Base-by-base conservation (phyloP, 2,888 invertebrate species). In the Nowickia ferox region DNA sequence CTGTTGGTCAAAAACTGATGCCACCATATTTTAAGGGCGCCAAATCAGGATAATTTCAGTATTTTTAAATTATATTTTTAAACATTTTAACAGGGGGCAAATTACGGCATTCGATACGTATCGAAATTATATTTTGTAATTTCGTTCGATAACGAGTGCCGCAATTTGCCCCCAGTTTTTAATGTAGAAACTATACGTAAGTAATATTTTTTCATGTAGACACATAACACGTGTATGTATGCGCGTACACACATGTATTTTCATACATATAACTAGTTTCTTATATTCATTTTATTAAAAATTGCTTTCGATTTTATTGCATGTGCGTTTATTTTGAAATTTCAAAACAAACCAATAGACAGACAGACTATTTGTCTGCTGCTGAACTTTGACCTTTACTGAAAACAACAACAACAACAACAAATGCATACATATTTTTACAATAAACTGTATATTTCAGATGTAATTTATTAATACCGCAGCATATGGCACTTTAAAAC, bases 391-490 rank as follows among this genome's bases (percentile, higher is more conserved):
- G 22, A 42, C 48, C 51, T 74, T 51, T 30, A 74, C 59, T 63
- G 15, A 51, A 53, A 46, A 55, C n/a, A 66, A 44, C 5, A 59
- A 55, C 44, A n/a, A 48, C 9, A 48, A 69, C n/a, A 63, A 66
- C 4, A 59, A 11, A 55, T 55, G 75, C 30, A 30, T 6, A 30
- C 2, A 61, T 13, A 0, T 19, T 57, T 76, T 48, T 44, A 78
- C 66, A 19, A 76, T 51, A 72, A 66, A 74, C 13, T 46, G 11
- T 63, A 44, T 78, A 68, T 89, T 91, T 42, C 88, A 90, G 91
- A 89, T 90, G 88, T 90, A 90, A 91, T 89, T 87, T 89, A 87
- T 84, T 89, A 89, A 89, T 91, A 89, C 89, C 89, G 84, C 87
- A 84, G 44, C 83, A 88, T 84, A 89, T 89, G 89, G 88, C 90